Evolutionary conservation across 2,113 vertebrate genomes (phyloP), one percentile per base, ranked within the genome.

Genomic region (Daubentonia madagascariensis): DNA sequence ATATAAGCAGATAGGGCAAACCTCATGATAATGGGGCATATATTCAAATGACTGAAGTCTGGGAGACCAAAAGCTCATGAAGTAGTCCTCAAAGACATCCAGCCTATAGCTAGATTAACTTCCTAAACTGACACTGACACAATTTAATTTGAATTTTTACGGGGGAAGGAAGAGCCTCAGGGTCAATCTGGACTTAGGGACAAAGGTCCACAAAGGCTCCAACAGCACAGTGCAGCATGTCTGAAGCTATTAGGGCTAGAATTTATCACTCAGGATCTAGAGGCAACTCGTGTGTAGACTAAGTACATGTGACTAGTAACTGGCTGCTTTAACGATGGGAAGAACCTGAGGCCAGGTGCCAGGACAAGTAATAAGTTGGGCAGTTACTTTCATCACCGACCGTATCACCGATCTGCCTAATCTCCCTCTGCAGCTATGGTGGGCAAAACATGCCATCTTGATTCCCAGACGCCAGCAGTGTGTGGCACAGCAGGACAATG

Each of bases 351-450:
- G 22, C 6, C 35, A 50, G 23, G 65, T 6, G 37, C 32, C 57
- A 40, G 0, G 85, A 37, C 0, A 73, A 52, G 40, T 5, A 32
- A 1, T 43, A 18, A 25, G 20, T 35, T 8, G 13, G 70, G 68
- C 28, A 72, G 48, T 17, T 28, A 28, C 43, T 57, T 45, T 61
- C 72, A 65, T 63, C 43, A 50, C n/a, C 14, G 65, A 30, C 50
- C 52, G 6, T 18, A 45, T 32, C 86, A 63, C 78, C 35, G 2
- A 68, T 13, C 20, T 10, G 45, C 50, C 48, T 23, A 25, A 14
- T 16, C n/a, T 63, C 35, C 8, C 50, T 80, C 20, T 54, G 35
- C n/a, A 78, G 48, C 13, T 9, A 10, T 0, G 0, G 0, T 1
- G 84, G 48, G 43, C n/a, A 72, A 94, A 97, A 94, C 4, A 4